Base-by-base conservation (phyloP, 1,140 invertebrate species). In the Acromyrmex heyeri region DNA sequence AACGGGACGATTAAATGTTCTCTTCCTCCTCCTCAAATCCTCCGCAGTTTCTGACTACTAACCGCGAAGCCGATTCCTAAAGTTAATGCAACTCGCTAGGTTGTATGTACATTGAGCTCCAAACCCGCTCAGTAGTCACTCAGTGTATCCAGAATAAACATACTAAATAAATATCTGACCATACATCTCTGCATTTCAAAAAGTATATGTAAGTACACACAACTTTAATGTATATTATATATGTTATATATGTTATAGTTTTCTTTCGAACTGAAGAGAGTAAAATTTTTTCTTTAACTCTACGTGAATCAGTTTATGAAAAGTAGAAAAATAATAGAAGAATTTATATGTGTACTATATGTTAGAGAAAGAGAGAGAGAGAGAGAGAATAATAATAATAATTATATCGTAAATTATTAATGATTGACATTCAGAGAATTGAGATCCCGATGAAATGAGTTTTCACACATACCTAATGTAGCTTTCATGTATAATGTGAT, bases 1-100 rank as follows among this genome's bases (percentile, higher is more conserved):
- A 70, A 73, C 38, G n/a, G 27, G 10, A 48, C 69, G 67, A 82
- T 82, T 82, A 82, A 72, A 48, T 48, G 14, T 44, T 21, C 30
- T 18, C 38, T 38, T 82, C 55, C 67, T 82, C 21, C 79, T 82
- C 38, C 34, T 72, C 67, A 16, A 59, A 73, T 64, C 79, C 44
- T 61, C 57, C 59, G 27, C 55, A 75, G 38, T 83, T 67, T 18
- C 57, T 70, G 34, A 82, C 21, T 69, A 55, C 50, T 70, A 75
- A 83, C 69, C 69, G 55, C 79, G 53, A 62, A 73, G 34, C 79
- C 79, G 69, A 73, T 50, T 53, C 79, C 55, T 75, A 59, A 83
- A 83, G 79, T 75, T 83, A 75, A 83, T 50, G 69, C 69, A 83
- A 83, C 79, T 83, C 38, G 8, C 44, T 38, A 73, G 38, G 27